Evolutionary conservation across 2,888 invertebrate genomes (phyloP).

Genomic region (Rhodophaea formosa): DNA sequence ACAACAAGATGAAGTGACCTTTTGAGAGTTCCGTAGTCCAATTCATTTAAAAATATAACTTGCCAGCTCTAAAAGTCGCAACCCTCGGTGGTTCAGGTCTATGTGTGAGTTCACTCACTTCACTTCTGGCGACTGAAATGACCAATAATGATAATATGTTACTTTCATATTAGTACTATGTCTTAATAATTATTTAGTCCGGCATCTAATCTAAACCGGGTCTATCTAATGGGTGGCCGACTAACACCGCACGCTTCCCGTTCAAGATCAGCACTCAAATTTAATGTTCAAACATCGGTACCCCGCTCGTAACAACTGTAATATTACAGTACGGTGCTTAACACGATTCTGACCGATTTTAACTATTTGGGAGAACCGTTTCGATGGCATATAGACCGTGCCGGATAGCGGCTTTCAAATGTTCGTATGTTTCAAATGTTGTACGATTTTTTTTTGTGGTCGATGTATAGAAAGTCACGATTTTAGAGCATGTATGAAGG

Average conservation of each 20-base stretch:
- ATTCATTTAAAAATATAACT: too few species aligned
- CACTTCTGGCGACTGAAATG: too few species aligned
- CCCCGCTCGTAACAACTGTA: conserved; percentile 6
- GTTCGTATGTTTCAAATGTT: background rate
- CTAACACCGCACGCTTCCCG: background rate
- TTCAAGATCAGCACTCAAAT: background rate
- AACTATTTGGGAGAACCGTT: conserved; percentile 2
- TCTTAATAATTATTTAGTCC: too few species aligned
- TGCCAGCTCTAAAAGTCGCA: too few species aligned
- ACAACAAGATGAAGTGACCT: too few species aligned
- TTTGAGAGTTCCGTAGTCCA: too few species aligned
- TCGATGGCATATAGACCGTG: conserved; percentile 1
- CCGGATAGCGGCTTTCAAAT: background rate
- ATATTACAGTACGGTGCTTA: background rate
- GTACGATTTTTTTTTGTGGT: too few species aligned
- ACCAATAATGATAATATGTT: too few species aligned
- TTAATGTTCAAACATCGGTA: conserved; percentile 2
- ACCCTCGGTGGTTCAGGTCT: too few species aligned
- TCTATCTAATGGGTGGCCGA: background rate
- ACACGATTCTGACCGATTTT: conserved; percentile 10
- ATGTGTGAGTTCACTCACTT: too few species aligned
- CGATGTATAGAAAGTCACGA: background rate
- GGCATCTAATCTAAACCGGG: background rate
- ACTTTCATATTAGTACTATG: too few species aligned
- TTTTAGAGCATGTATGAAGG: background rate